phyloP scores from a whole-genome alignment of 2,113 vertebrate genomes.

The Perccottus glenii region DNA sequence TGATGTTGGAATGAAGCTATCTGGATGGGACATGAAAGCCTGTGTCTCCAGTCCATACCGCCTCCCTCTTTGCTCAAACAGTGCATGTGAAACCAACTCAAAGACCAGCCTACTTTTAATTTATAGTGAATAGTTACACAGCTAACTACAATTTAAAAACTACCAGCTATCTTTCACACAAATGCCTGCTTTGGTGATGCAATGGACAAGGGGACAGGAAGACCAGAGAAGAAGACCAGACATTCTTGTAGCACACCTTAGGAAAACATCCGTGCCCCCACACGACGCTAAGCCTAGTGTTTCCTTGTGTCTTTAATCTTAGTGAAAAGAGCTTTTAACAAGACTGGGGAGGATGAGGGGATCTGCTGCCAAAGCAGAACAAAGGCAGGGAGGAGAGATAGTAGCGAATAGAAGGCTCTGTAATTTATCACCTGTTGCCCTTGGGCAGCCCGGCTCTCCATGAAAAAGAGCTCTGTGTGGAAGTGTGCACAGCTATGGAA shows the following conservation, averaged over 20 bases:
- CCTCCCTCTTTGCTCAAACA: constrained; percentile 1
- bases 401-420: constrained; percentile 69
- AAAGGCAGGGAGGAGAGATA: constrained; percentile 78
- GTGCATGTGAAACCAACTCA: constrained; percentile 1
- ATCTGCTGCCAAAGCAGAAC: constrained; percentile 74
- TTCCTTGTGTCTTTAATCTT: constrained; percentile 79
- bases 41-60: background rate
- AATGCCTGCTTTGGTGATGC: constrained; percentile 32
- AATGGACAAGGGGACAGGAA: constrained; percentile 26
- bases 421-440: constrained; percentile 83
- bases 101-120: constrained; percentile 10
- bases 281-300: constrained; percentile 70
- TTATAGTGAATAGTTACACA: background rate
- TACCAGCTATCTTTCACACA: constrained; percentile 25
- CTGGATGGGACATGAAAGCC: constrained; percentile 15
- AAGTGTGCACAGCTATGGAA: constrained; percentile 27
- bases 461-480: constrained; percentile 17
- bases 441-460: constrained; percentile 54
- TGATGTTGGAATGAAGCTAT: constrained; percentile 39
- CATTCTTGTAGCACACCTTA: constrained; percentile 77
- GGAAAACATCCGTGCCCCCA: constrained; percentile 83
- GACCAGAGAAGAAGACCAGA: constrained; percentile 9
- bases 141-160: constrained; percentile 39
- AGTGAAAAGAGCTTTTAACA: constrained; percentile 78
- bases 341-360: constrained; percentile 55